Conservation (phyloP, 1,140 invertebrate genomes). For the Pteromalus puparum region DNA sequence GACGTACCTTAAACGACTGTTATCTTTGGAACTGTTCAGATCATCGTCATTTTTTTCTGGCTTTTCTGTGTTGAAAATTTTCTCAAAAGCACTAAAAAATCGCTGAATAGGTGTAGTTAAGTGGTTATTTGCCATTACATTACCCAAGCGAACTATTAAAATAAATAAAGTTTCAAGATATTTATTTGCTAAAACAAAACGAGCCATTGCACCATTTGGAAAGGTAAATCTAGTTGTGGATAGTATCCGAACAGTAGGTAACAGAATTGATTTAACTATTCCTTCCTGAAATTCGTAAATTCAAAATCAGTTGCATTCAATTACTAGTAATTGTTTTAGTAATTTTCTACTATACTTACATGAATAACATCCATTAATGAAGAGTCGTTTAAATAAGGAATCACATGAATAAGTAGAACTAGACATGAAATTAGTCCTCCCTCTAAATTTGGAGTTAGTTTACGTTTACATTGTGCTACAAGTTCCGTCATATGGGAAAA, state of each 20-base stretch:
- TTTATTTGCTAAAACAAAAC: conserved; percentile 85
- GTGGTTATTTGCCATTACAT: conserved; percentile 88
- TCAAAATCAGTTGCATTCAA: conserved; percentile 13
- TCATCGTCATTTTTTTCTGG: conserved; percentile 49
- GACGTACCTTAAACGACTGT: conserved; percentile 35
- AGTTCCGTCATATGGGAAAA: conserved; percentile 93
- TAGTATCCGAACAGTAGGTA: conserved; percentile 84
- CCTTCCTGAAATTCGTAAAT: conserved; percentile 76
- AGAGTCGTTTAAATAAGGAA: conserved; percentile 89
- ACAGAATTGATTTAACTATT: conserved; percentile 85
- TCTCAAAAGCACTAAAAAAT: conserved; percentile 93
- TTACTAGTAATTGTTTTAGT: neutral
- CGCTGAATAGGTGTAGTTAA: conserved; percentile 80
- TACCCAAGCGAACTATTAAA: conserved; percentile 87
- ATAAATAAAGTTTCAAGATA: conserved; percentile 87
- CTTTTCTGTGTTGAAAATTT: conserved; percentile 78
- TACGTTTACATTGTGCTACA: conserved; percentile 83
- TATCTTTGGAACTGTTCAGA: conserved; percentile 39
- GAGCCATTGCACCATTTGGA: conserved; percentile 85
- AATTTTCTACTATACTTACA: conserved; percentile 70
- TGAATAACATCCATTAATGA: conserved; percentile 91
- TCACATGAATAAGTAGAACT: conserved; percentile 86
- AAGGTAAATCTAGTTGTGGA: conserved; percentile 86
- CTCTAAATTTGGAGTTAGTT: conserved; percentile 89
- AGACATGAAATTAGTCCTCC: conserved; percentile 91